phyloP scores from a whole-genome alignment of 2,888 invertebrate species.

The Homarus gammarus region DNA sequence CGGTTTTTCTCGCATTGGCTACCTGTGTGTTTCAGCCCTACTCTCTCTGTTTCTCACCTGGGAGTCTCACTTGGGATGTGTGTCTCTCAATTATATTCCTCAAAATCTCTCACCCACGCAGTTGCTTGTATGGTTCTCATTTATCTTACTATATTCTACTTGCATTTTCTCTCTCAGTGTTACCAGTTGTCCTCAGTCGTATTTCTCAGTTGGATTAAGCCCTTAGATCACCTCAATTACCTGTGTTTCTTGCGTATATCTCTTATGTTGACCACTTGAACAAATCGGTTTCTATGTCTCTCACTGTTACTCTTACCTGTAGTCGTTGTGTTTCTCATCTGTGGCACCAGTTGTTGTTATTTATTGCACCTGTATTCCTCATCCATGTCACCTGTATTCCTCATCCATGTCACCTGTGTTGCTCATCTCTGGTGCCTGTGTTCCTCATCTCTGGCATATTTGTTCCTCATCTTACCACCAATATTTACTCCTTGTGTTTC shows the following conservation, averaged over 20 bases:
- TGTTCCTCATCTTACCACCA: not conserved
- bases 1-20: constrained; percentile 3
- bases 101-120: not conserved
- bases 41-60: constrained; percentile 8
- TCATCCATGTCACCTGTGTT: not conserved
- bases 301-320: too few species aligned
- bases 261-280: not conserved
- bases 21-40: not conserved
- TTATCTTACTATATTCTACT: too few species aligned
- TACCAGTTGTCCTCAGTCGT: too few species aligned
- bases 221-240: not conserved
- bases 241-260: not conserved
- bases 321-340: too few species aligned
- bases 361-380: too few species aligned
- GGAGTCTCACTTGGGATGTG: too few species aligned
- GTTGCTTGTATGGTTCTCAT: not conserved
- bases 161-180: too few species aligned
- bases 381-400: too few species aligned
- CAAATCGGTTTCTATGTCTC: not conserved
- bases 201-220: too few species aligned
- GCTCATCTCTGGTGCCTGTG: not conserved
- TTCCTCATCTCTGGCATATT: not conserved
- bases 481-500: too few species aligned
- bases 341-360: too few species aligned
- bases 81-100: not conserved